phyloP scores from a whole-genome alignment of 2,113 vertebrate genomes.

The Corythornis vintsioides region DNA sequence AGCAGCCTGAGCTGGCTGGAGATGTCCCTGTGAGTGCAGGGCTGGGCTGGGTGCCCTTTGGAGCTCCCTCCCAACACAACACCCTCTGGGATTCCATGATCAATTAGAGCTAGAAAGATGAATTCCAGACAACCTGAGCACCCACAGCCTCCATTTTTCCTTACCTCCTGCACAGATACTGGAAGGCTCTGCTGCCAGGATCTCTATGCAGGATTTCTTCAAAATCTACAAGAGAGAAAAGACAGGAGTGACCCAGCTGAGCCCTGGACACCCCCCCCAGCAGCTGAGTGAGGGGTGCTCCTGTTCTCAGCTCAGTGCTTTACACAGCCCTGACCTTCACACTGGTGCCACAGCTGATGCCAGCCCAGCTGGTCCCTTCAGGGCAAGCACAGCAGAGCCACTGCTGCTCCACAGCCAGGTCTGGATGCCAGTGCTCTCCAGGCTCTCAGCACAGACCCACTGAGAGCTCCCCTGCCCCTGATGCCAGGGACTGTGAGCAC shows the following conservation, averaged over 20 bases:
- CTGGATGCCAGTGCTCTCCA: fast-evolving
- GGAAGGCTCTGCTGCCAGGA: slow-evolving; percentile 95
- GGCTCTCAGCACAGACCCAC: background rate
- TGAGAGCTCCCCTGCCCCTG: too few species aligned
- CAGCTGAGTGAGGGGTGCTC: fast-evolving
- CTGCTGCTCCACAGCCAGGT: background rate
- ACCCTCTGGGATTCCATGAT: too few species aligned
- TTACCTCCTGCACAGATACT: slow-evolving; percentile 98
- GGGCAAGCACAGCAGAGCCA: fast-evolving
- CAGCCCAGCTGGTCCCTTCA: background rate
- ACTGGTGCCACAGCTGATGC: fast-evolving
- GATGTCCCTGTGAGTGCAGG: too few species aligned
- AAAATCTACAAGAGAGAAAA: slow-evolving; percentile 83
- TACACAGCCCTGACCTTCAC: fast-evolving
- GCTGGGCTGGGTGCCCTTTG: too few species aligned
- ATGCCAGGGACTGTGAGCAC: background rate
- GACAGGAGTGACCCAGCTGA: background rate
- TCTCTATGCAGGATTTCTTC: slow-evolving; percentile 97
- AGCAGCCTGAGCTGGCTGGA: too few species aligned
- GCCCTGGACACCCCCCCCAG: too few species aligned
- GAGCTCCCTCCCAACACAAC: too few species aligned
- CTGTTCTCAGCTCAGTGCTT: fast-evolving
- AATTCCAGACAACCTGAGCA: background rate
- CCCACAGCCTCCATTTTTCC: background rate
- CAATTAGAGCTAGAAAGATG: background rate